A percentile compares a stretch with the other conserved stretches of the same genome.
Conservation (phyloP, 1,140 invertebrate genomes). For the honey bee (Apis mellifera) region Amel_HAv3.1 CM009938.2:5517001-5517500, state of each 20-base stretch:
- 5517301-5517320: neutral
- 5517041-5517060: neutral
- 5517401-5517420: no score
- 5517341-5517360: neutral
- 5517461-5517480: no score
- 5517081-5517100: neutral
- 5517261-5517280: slow-evolving; percentile 1
- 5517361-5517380: neutral
- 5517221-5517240: neutral
- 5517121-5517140: neutral
- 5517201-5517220: neutral
- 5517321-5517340: neutral
- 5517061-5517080: neutral
- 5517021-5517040: neutral
- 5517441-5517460: no score
- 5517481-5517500: no score
- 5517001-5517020: neutral
- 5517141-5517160: neutral
- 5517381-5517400: no score
- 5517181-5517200: neutral
- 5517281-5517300: neutral
- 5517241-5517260: neutral
- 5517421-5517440: no score
- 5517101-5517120: neutral
- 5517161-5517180: neutral